A percentile compares a stretch with the other conserved stretches of the same genome.
Conservation (phyloP, 2,888 invertebrate species). For the Epinotia bilunana region DNA sequence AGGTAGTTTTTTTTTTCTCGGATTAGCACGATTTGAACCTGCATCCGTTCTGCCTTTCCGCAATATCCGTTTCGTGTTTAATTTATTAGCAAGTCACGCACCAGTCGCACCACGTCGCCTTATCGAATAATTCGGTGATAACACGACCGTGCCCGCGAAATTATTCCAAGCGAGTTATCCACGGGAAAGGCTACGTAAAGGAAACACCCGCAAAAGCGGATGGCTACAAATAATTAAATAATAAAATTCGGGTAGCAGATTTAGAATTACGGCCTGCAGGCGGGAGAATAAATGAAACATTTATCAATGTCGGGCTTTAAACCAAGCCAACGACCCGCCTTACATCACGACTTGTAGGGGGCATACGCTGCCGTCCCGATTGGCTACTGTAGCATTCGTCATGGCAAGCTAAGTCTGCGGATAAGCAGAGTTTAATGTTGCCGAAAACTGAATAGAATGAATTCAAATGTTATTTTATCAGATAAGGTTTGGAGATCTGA, state of each 20-base stretch:
- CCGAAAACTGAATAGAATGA: background rate
- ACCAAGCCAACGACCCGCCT: conserved; percentile 61
- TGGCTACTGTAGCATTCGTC: conserved; percentile 33
- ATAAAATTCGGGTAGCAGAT: conserved; percentile 66
- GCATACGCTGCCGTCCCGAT: conserved; percentile 38
- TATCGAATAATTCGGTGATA: conserved; percentile 28
- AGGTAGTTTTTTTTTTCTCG: too few species aligned
- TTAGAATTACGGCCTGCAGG: conserved; percentile 63
- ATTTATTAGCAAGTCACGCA: background rate
- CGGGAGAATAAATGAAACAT: conserved; percentile 77
- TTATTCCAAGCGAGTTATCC: conserved; percentile 44
- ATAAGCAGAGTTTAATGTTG: background rate
- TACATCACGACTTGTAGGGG: conserved; percentile 54
- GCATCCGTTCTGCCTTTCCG: too few species aligned
- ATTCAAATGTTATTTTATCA: background rate
- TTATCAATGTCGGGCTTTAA: conserved; percentile 76
- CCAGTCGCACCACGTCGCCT: conserved; percentile 4
- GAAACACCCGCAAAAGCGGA: conserved; percentile 49
- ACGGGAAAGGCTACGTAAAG: conserved; percentile 38
- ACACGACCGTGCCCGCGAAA: conserved; percentile 24
- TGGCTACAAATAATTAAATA: conserved; percentile 62
- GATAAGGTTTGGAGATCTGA: background rate
- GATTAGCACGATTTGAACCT: too few species aligned
- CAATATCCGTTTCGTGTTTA: too few species aligned
- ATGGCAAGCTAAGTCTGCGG: conserved; percentile 13